These are phyloP conservation scores for Pelodytes ibericus DNA, from an alignment of 2,797 vertebrate species.

Conservation along the genomic window DNA sequence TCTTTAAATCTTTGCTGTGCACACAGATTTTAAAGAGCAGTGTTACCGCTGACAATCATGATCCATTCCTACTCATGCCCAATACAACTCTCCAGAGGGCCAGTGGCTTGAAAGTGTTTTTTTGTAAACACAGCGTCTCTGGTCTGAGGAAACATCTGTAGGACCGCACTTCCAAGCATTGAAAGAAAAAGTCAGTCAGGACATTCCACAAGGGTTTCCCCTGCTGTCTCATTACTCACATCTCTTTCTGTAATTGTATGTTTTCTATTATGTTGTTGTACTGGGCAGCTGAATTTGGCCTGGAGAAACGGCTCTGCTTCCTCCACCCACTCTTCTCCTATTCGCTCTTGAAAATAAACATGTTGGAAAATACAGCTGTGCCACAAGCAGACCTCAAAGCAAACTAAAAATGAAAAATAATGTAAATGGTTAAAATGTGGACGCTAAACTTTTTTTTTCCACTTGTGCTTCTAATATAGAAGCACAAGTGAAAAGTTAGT, in stretches of 20 bases:
- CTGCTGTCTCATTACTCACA: slow-evolving; percentile 56
- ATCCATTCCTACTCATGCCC: slow-evolving; percentile 21
- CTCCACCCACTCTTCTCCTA: slow-evolving; percentile 5
- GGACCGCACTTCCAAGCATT: slow-evolving; percentile 71
- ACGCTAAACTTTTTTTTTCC: too few species aligned
- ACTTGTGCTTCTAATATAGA: too few species aligned
- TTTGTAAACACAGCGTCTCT: slow-evolving; percentile 65
- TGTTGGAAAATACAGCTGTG: background rate
- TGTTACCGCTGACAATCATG: slow-evolving; percentile 33
- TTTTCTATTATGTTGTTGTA: slow-evolving; percentile 44
- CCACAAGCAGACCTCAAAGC: too few species aligned
- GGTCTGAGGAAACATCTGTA: slow-evolving; percentile 71
- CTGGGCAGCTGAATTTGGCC: slow-evolving; percentile 46
- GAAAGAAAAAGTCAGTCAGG: slow-evolving; percentile 60
- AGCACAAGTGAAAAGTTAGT: too few species aligned
- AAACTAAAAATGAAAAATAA: too few species aligned
- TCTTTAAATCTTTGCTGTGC: slow-evolving; percentile 8
- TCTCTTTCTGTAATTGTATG: slow-evolving; percentile 27
- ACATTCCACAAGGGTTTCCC: slow-evolving; percentile 67
- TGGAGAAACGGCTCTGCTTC: slow-evolving; percentile 35
- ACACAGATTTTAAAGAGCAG: slow-evolving; percentile 6
- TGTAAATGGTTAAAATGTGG: too few species aligned
- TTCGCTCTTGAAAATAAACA: slow-evolving; percentile 27
- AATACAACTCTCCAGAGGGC: slow-evolving; percentile 1
- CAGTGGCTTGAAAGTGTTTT: slow-evolving; percentile 62